These are phyloP conservation scores for Ceratina calcarata DNA, from an alignment of 1,140 invertebrate species.

Conservation along the genomic window DNA sequence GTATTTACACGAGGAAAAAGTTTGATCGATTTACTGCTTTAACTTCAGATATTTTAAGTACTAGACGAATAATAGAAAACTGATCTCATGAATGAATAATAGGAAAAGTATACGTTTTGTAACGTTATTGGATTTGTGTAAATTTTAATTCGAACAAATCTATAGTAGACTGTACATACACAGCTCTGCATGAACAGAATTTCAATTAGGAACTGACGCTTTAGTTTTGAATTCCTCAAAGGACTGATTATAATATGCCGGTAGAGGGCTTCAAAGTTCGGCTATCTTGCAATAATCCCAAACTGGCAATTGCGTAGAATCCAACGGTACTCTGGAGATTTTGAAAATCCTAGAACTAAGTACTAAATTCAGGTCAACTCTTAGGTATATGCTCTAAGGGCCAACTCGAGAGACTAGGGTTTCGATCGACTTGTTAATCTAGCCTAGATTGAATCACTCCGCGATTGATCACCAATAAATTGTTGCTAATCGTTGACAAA, in stretches of 20 bases:
- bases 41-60: neutral
- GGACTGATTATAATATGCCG: neutral
- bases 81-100: too few relatives aligned
- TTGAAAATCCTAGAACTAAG: neutral
- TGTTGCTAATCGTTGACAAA: neutral
- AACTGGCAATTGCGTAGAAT: neutral
- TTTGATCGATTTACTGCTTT: conserved; percentile 14
- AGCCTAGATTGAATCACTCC: neutral
- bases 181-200: neutral
- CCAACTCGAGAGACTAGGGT: neutral
- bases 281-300: neutral
- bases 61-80: too few relatives aligned
- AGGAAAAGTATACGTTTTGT: too few relatives aligned
- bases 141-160: too few relatives aligned
- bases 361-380: neutral
- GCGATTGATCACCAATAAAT: too few relatives aligned
- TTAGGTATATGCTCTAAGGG: too few relatives aligned
- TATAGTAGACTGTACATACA: too few relatives aligned
- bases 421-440: neutral
- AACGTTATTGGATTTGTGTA: too few relatives aligned
- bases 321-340: neutral
- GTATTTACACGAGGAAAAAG: neutral
- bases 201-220: neutral
- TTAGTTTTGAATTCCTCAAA: neutral
- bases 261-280: neutral